These are phyloP conservation scores for Sebastes fasciatus DNA, from an alignment of 2,113 vertebrate species.

Conservation along the genomic window DNA sequence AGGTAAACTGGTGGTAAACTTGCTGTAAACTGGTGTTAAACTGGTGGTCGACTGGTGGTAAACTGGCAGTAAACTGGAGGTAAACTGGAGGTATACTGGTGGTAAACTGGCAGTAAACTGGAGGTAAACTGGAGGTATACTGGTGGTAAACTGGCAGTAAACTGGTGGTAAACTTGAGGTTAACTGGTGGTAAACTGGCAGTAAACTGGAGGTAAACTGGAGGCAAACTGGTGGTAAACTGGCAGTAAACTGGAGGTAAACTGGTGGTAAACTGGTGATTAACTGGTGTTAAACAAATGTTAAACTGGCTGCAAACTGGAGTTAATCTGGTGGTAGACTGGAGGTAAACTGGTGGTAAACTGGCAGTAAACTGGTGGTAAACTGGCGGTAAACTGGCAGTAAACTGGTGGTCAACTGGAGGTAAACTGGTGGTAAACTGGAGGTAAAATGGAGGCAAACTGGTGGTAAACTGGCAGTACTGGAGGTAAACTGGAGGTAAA, in stretches of 20 bases:
- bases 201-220: no score
- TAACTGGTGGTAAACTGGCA: no score
- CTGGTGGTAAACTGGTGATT: no score
- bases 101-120: not conserved
- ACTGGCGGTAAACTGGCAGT: not conserved
- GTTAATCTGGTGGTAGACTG: not conserved
- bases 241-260: no score
- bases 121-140: not conserved
- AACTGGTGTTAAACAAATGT: no score
- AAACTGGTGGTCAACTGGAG: no score
- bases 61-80: no score
- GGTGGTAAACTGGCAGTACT: not conserved
- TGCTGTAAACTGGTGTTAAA: not conserved
- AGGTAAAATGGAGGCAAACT: no score
- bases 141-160: not conserved
- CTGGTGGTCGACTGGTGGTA: not conserved
- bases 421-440: no score
- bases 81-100: no score
- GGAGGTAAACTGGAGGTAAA: not conserved
- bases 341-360: not conserved
- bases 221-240: no score
- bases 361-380: not conserved
- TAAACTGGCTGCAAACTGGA: not conserved
- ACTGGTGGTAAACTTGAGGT: not conserved
- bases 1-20: not conserved